phyloP scores from a whole-genome alignment of 2,888 invertebrate species.

The Eledone cirrhosa region DNA sequence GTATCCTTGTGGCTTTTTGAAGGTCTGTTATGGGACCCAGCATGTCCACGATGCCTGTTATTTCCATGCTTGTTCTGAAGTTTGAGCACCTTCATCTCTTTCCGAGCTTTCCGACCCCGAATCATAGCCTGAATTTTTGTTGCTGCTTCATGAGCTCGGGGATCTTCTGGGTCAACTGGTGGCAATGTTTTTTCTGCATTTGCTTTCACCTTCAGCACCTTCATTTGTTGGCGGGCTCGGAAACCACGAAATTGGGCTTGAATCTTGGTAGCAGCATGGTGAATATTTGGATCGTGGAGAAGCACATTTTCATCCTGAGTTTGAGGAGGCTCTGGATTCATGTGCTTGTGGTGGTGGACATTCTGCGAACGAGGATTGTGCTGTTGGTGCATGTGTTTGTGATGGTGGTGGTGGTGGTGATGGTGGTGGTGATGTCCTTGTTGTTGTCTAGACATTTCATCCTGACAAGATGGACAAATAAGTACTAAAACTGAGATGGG shows the following conservation, averaged over 20 bases:
- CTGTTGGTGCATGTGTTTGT: constrained; percentile 10
- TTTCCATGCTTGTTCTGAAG: constrained; percentile 38
- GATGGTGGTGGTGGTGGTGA: background rate
- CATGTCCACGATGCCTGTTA: constrained; percentile 35
- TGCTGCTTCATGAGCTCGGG: constrained; percentile 63
- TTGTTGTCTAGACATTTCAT: background rate
- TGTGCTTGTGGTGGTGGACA: background rate
- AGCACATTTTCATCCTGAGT: background rate
- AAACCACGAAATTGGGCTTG: constrained; percentile 16
- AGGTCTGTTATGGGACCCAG: background rate
- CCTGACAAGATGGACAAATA: constrained; percentile 16
- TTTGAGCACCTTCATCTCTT: constrained; percentile 49
- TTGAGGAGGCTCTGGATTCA: background rate
- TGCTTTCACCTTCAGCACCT: constrained; percentile 23
- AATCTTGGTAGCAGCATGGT: constrained; percentile 25
- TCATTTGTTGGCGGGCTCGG: constrained; percentile 26
- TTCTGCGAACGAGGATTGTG: constrained; percentile 4
- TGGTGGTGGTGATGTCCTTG: background rate
- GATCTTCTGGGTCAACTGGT: constrained; percentile 55
- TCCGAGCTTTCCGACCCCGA: constrained; percentile 59
- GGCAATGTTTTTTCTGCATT: background rate
- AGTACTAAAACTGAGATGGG: background rate
- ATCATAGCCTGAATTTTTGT: constrained; percentile 63
- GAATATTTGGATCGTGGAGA: background rate
- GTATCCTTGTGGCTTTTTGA: constrained; percentile 13